phyloP scores from a whole-genome alignment of 2,888 invertebrate genomes.

The Cetonia aurata region DNA sequence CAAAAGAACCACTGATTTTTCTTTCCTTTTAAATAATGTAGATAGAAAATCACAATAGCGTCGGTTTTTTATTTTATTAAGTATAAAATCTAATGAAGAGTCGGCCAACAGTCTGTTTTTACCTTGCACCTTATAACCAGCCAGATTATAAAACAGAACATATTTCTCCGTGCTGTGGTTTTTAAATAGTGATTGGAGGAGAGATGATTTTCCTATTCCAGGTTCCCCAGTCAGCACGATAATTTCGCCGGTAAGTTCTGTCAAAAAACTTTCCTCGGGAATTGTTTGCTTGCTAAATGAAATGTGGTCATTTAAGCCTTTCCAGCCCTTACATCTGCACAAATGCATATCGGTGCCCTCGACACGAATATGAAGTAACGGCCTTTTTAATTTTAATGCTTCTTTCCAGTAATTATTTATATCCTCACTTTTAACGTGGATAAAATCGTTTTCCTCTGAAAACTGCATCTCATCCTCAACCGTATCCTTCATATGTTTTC shows the following conservation, averaged over 20 bases:
- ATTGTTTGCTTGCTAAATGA: not conserved
- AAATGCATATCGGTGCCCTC: not conserved
- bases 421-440: not conserved
- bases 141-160: slow-evolving; percentile 1
- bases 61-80: not conserved
- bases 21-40: not conserved
- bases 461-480: too few relatives aligned
- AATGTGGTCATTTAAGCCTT: not conserved
- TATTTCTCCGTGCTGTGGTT: not conserved
- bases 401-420: not conserved
- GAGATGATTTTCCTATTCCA: slow-evolving; percentile 6
- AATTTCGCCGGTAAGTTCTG: not conserved
- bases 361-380: not conserved
- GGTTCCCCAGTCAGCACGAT: slow-evolving; percentile 15
- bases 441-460: not conserved
- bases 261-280: slow-evolving; percentile 5
- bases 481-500: not conserved
- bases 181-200: not conserved
- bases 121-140: not conserved
- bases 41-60: not conserved
- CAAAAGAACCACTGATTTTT: not conserved
- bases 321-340: not conserved
- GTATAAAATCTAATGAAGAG: slow-evolving; percentile 9
- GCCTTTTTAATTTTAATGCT: not conserved
- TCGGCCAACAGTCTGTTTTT: not conserved